Evolutionary conservation across 2,113 vertebrate species (phyloP), one percentile per base, ranked within the genome.

Genomic region (Oryzias javanicus): DNA sequence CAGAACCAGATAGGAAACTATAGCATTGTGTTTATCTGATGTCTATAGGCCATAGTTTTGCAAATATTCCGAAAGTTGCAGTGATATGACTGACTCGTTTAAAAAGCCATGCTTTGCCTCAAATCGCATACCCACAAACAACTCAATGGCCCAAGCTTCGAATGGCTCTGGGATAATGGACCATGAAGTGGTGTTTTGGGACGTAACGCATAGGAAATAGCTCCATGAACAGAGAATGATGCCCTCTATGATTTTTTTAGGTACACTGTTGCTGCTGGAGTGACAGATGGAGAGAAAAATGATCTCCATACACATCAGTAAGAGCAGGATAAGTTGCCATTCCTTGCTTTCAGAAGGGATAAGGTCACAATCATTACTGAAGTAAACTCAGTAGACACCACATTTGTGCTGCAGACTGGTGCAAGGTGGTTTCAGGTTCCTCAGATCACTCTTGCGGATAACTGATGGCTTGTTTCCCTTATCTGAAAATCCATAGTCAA

Each of bases 151-250:
- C 52, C 35, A 4, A 54, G 52, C 15, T 54, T 54, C 14, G n/a
- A 54, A 54, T 54, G 35, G 13, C 52, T 41, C 52, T 5, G 19
- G 52, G 52, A 35, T 54, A 54, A 54, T 54, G 52, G n/a, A 54
- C 29, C 52, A 54, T 54, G 52, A 54, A 54, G 52, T 54, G 35
- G n/a, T 54, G 52, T 8, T 54, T n/a, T 54, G 40, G 52, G 52
- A 27, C 52, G 52, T 18, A 54, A 54, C 20, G 19, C n/a, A 35
- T 54, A 35, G 41, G 52, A 54, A 19, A 54, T n/a, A 41, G n/a
- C 13, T 41, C n/a, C 35, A 40, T 4, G 29, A 54, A 54, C 10
- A 54, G 52, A 5, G 52, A 18, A 18, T 54, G 52, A 41, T 41
- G 52, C 29, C 52, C 41, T 54, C 29, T 18, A 54, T 40, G 52